These are phyloP conservation scores for Atopsyche davidsoni DNA, from an alignment of 1,140 invertebrate species.

Conservation along the genomic window DNA sequence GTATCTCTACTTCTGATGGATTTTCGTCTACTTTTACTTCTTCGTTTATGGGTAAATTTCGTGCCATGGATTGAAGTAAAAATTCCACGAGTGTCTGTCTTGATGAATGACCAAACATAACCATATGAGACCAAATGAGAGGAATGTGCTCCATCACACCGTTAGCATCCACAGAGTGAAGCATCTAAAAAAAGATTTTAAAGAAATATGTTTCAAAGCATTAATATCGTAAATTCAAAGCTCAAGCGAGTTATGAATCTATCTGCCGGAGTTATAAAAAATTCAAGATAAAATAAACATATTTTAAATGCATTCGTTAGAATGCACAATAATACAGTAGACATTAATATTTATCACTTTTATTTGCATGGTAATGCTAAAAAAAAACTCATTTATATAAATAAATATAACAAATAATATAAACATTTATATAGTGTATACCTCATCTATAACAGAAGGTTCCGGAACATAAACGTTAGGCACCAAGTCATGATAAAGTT, in stretches of 20 bases:
- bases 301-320: too few relatives aligned
- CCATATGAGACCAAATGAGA: slow-evolving; percentile 71
- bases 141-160: slow-evolving; percentile 59
- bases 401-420: slow-evolving; percentile 13
- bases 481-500: slow-evolving; percentile 65
- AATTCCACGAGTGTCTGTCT: slow-evolving; percentile 50
- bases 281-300: too few relatives aligned
- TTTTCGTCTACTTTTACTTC: neutral
- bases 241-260: too few relatives aligned
- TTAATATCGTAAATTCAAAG: too few relatives aligned
- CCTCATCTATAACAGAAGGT: slow-evolving; percentile 61
- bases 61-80: slow-evolving; percentile 50
- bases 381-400: too few relatives aligned
- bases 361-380: too few relatives aligned
- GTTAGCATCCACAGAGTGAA: slow-evolving; percentile 57
- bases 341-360: too few relatives aligned
- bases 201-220: too few relatives aligned
- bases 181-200: slow-evolving; percentile 42
- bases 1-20: too few relatives aligned
- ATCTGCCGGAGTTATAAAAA: too few relatives aligned
- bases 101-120: slow-evolving; percentile 57
- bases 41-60: slow-evolving; percentile 18
- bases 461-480: slow-evolving; percentile 79
- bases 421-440: slow-evolving; percentile 31
- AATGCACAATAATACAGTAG: too few relatives aligned